Evolutionary conservation across 2,113 vertebrate species (phyloP).

Genomic region (Catagonus wagneri): DNA sequence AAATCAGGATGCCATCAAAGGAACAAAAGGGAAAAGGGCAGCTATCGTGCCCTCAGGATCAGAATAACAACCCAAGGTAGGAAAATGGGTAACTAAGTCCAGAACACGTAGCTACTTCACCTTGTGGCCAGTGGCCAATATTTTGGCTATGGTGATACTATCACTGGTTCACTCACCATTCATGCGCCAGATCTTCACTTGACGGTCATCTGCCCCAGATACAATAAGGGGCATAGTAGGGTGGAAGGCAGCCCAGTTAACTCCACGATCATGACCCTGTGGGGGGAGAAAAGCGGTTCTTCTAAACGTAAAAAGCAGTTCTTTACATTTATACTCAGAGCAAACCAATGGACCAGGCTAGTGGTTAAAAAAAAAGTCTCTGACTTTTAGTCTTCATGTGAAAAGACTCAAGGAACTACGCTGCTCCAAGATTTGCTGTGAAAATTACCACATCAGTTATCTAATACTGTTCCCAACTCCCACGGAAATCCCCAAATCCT

Average conservation of each 20-base stretch:
- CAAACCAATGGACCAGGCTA: not conserved
- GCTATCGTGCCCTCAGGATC: not conserved
- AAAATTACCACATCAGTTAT: not conserved
- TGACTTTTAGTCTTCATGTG: constrained; percentile 17
- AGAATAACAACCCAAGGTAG: not conserved
- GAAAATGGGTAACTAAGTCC: not conserved
- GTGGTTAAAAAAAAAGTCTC: not conserved
- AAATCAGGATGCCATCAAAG: constrained; percentile 28
- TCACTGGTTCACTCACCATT: constrained; percentile 90
- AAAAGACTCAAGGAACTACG: not conserved
- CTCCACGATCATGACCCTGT: constrained; percentile 96
- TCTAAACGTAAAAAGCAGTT: not conserved
- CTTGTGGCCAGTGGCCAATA: not conserved
- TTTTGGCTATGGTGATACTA: not conserved
- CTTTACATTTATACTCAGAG: not conserved
- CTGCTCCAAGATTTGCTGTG: not conserved
- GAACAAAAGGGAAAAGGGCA: not conserved
- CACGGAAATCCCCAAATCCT: not conserved
- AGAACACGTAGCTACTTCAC: not conserved
- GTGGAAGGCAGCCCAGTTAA: constrained; percentile 99
- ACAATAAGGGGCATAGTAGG: constrained; percentile 98
- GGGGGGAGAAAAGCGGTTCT: not conserved
- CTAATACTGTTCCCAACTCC: not conserved
- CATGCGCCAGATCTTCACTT: constrained; percentile 99
- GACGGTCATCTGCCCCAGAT: constrained; percentile 96